Conservation (phyloP, 2,888 invertebrate species). For the Rhabditoides inermis region DNA sequence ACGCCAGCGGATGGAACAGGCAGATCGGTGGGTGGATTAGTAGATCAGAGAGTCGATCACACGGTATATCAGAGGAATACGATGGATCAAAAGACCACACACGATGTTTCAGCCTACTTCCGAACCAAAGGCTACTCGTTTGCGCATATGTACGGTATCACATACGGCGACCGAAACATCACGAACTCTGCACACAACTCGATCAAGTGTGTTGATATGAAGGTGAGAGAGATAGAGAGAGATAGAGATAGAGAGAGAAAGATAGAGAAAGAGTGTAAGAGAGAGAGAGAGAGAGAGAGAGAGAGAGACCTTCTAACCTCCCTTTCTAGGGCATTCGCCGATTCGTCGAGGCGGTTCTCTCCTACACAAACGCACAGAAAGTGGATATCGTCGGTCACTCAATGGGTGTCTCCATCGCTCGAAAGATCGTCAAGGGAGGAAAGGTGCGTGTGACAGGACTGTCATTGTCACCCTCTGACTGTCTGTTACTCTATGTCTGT, state of each 20-base stretch:
- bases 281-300: no score
- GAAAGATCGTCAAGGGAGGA: slow-evolving; percentile 30
- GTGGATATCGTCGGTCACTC: slow-evolving; percentile 34
- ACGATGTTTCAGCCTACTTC: slow-evolving; percentile 16
- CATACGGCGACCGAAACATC: slow-evolving; percentile 40
- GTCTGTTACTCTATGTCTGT: no score
- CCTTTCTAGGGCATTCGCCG: slow-evolving; percentile 16
- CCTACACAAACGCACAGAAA: slow-evolving; percentile 23
- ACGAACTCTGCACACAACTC: slow-evolving; percentile 20
- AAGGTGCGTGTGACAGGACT: no score
- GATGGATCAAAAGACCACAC: no score
- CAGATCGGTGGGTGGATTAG: no score
- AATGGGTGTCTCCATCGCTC: slow-evolving; percentile 36
- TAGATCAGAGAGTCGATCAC: no score
- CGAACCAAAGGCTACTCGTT: slow-evolving; percentile 23
- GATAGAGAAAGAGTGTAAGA: no score
- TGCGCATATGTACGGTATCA: slow-evolving; percentile 40
- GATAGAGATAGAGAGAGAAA: no score
- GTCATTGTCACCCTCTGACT: no score
- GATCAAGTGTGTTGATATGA: no score
- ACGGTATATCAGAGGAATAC: not conserved
- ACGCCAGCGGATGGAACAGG: slow-evolving; percentile 35
- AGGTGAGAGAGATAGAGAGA: no score
- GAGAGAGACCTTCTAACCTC: no score
- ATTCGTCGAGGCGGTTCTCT: slow-evolving; percentile 26